Percentiles rank a stretch among this genome's conserved stretches.
phyloP scores from a whole-genome alignment of 2,888 invertebrate species.

The Gymnosoma rotundatum region DNA sequence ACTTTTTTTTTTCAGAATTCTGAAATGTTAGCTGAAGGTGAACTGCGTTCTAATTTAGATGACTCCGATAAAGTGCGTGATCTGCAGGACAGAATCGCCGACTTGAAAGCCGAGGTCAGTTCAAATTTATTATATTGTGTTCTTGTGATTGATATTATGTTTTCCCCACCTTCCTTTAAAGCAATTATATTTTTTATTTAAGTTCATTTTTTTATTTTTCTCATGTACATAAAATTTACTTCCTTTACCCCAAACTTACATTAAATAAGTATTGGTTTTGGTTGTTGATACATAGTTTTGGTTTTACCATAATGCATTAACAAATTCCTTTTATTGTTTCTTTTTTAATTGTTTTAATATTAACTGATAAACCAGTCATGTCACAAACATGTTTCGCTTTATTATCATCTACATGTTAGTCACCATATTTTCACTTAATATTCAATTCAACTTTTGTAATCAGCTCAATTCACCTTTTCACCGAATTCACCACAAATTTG shows the following conservation, averaged over 20 bases:
- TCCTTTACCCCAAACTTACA: conserved; percentile 52
- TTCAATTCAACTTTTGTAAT: conserved; percentile 26
- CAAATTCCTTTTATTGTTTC: conserved; percentile 9
- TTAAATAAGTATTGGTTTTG: conserved; percentile 59
- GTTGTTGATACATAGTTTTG: conserved; percentile 7
- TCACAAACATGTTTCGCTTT: conserved; percentile 13
- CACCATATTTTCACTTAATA: conserved; percentile 38
- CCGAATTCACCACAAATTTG: conserved; percentile 12
- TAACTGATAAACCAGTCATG: not conserved
- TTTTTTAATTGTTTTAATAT: conserved; percentile 14
- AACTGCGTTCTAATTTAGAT: conserved; percentile 92
- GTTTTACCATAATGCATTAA: conserved; percentile 34
- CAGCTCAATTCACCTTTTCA: not conserved
- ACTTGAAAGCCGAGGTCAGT: conserved; percentile 95
- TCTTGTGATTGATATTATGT: conserved; percentile 55
- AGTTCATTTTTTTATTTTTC: conserved; percentile 26
- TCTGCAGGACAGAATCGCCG: conserved; percentile 95
- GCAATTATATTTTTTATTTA: conserved; percentile 27
- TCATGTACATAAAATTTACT: conserved; percentile 60
- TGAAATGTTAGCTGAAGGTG: conserved; percentile 96
- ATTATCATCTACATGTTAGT: conserved; percentile 7
- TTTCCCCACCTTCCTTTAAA: conserved; percentile 22
- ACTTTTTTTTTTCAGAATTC: conserved; percentile 87
- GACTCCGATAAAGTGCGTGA: conserved; percentile 94
- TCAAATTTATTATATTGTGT: not conserved